These are phyloP conservation scores for Helostoma temminkii DNA, from an alignment of 2,797 vertebrate species.

Conservation along the genomic window DNA sequence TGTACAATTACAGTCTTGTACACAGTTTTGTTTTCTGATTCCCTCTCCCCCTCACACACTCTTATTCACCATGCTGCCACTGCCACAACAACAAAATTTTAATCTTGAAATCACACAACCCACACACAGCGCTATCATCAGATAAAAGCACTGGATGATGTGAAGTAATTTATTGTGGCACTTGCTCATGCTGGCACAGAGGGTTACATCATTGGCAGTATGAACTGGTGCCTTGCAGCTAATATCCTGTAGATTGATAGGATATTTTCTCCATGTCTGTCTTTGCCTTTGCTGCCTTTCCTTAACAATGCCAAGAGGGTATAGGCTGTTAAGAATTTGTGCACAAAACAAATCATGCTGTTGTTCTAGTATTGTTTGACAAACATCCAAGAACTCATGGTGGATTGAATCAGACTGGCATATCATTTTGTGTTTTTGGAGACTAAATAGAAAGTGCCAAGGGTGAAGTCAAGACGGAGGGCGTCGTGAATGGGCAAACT, in stretches of 20 bases:
- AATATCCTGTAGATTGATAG: constrained; percentile 81
- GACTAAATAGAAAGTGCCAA: constrained; percentile 66
- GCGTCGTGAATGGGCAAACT: constrained; percentile 52
- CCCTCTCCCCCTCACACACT: constrained; percentile 43
- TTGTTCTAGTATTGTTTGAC: constrained; percentile 68
- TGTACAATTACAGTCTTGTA: constrained; percentile 43
- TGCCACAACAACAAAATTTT: constrained; percentile 66
- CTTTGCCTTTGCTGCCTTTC: constrained; percentile 61
- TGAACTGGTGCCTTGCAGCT: constrained; percentile 75
- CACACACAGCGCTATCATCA: constrained; percentile 73
- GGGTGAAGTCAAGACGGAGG: constrained; percentile 65
- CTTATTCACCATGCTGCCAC: constrained; percentile 54
- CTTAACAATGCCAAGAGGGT: constrained; percentile 77
- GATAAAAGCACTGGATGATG: constrained; percentile 74
- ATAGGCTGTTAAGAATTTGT: constrained; percentile 60
- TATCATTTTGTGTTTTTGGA: constrained; percentile 64
- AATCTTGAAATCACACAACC: constrained; percentile 70
- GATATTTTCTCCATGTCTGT: constrained; percentile 76
- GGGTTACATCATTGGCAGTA: constrained; percentile 78
- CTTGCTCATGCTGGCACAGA: constrained; percentile 79
- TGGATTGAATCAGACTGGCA: constrained; percentile 69
- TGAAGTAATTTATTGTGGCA: constrained; percentile 80
- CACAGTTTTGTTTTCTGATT: constrained; percentile 57
- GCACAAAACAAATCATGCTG: constrained; percentile 68
- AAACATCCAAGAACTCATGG: constrained; percentile 71